These are phyloP conservation scores for Drosophila fungiperda DNA, from an alignment of 2,888 invertebrate genomes.

Conservation along the genomic window DNA sequence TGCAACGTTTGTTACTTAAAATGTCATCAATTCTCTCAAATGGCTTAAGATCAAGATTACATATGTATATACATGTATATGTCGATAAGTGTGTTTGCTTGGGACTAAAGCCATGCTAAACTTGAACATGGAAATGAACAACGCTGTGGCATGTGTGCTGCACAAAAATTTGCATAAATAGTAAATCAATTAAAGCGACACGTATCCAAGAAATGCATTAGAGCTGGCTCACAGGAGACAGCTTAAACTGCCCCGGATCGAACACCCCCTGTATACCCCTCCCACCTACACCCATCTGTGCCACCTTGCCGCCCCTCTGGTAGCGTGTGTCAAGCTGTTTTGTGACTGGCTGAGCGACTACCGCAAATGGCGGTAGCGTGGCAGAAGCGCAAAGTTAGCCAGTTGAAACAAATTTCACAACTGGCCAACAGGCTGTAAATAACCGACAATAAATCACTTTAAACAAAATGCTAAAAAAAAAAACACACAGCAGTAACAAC, in stretches of 20 bases:
- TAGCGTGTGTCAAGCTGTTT: conserved; percentile 55
- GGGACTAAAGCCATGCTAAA: conserved; percentile 19
- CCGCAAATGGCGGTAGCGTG: conserved; percentile 40
- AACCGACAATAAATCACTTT: conserved; percentile 75
- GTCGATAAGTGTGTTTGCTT: background rate
- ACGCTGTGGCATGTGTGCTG: conserved; percentile 24
- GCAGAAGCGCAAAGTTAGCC: conserved; percentile 62
- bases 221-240: conserved; percentile 36
- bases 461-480: conserved; percentile 59
- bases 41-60: conserved; percentile 32
- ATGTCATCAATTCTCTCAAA: conserved; percentile 47
- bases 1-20: conserved; percentile 51
- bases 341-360: conserved; percentile 53
- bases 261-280: conserved; percentile 5
- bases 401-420: conserved; percentile 71
- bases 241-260: conserved; percentile 20
- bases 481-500: background rate
- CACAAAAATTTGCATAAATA: conserved; percentile 74
- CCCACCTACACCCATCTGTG: background rate
- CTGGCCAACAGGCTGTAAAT: conserved; percentile 65
- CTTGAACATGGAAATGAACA: conserved; percentile 37
- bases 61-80: background rate
- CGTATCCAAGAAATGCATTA: conserved; percentile 78
- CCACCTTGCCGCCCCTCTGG: background rate
- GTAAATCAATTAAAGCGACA: conserved; percentile 77